A percentile compares a stretch with the other conserved stretches of the same genome.
Evolutionary conservation across 1,140 invertebrate genomes (phyloP).

Genomic region (Armadillidium nasatum): DNA sequence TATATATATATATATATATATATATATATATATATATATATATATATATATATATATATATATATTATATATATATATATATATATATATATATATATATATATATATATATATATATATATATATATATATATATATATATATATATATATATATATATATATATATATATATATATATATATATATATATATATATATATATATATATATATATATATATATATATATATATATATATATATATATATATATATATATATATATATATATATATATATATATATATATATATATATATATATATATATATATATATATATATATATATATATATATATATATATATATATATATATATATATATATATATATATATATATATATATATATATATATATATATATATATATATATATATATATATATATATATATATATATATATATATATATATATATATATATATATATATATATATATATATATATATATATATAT

Average conservation of each 20-base stretch:
- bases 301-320: background rate
- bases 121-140: constrained; percentile 18
- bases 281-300: background rate
- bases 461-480: constrained; percentile 9
- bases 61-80: constrained; percentile 14
- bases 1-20: background rate
- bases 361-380: too few species aligned
- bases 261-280: background rate
- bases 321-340: background rate
- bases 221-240: too few species aligned
- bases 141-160: constrained; percentile 23
- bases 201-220: too few species aligned
- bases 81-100: constrained; percentile 10
- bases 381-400: too few species aligned
- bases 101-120: constrained; percentile 11
- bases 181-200: too few species aligned
- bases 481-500: constrained; percentile 1
- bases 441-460: constrained; percentile 16
- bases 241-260: background rate
- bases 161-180: too few species aligned
- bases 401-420: constrained; percentile 7
- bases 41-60: constrained; percentile 10
- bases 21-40: background rate
- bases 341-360: background rate
- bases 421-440: constrained; percentile 9